Percentiles rank a stretch among this genome's conserved stretches.
These are phyloP conservation scores for Himalopsyche phryganea DNA, from an alignment of 1,140 invertebrate species.

Conservation along the genomic window DNA sequence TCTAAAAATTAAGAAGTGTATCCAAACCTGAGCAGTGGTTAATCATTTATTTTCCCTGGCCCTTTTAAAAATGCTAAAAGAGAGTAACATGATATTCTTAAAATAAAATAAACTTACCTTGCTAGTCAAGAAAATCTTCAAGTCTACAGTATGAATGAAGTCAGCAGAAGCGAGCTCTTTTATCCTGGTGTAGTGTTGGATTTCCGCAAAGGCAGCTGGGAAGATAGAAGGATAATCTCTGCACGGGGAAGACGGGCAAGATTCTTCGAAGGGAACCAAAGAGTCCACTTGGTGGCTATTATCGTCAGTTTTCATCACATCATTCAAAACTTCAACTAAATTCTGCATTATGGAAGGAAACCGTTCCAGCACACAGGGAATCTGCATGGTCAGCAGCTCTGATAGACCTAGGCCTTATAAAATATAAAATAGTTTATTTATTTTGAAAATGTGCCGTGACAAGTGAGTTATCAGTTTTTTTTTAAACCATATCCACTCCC, in stretches of 20 bases:
- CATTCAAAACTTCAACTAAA: constrained; percentile 81
- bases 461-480: too few relatives aligned
- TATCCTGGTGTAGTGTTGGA: constrained; percentile 39
- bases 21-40: too few relatives aligned
- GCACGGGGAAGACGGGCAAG: constrained; percentile 24
- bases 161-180: constrained; percentile 40
- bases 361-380: constrained; percentile 64
- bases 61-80: too few relatives aligned
- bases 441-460: too few relatives aligned
- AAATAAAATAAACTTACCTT: constrained; percentile 41
- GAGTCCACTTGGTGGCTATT: constrained; percentile 59
- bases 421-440: background rate
- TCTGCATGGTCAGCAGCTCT: constrained; percentile 69
- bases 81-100: too few relatives aligned
- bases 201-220: constrained; percentile 20
- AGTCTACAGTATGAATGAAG: constrained; percentile 42
- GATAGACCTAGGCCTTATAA: constrained; percentile 73
- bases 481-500: too few relatives aligned
- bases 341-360: constrained; percentile 73
- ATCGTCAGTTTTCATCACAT: constrained; percentile 74
- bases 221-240: constrained; percentile 21
- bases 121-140: constrained; percentile 40
- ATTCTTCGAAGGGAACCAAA: constrained; percentile 13
- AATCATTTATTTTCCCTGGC: too few relatives aligned
- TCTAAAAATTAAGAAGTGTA: too few relatives aligned